Evolutionary conservation across 2,888 invertebrate species (phyloP).

Genomic region (Agrenia bidenticulata): DNA sequence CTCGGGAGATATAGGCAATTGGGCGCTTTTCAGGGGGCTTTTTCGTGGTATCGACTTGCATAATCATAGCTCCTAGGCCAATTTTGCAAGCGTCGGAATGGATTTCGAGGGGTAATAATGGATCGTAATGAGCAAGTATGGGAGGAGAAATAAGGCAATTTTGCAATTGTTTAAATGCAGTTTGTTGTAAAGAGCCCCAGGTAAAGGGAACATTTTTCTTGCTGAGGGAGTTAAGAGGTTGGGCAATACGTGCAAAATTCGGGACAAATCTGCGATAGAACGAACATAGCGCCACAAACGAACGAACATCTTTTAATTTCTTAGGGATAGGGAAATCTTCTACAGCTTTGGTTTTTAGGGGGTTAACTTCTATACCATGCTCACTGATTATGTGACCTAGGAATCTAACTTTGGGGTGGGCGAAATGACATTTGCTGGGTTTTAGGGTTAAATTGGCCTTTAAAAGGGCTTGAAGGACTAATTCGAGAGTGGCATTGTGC

Average conservation of each 20-base stretch:
- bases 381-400: conserved; percentile 54
- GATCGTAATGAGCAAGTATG: conserved; percentile 19
- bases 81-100: conserved; percentile 19
- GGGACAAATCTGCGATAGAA: conserved; percentile 45
- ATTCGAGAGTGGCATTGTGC: conserved; percentile 38
- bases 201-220: conserved; percentile 18
- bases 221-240: conserved; percentile 31
- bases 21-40: too few species aligned
- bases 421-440: conserved; percentile 54
- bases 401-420: conserved; percentile 50
- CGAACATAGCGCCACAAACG: conserved; percentile 35
- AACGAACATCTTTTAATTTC: conserved; percentile 23
- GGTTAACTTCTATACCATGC: conserved; percentile 30
- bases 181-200: conserved; percentile 26
- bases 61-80: conserved; percentile 13
- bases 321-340: conserved; percentile 30
- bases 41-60: conserved; percentile 5
- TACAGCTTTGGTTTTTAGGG: conserved; percentile 36
- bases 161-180: conserved; percentile 27
- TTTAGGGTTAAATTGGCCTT: conserved; percentile 51
- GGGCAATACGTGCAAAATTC: conserved; percentile 38
- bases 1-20: conserved; percentile 17
- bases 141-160: conserved; percentile 14
- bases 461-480: conserved; percentile 16
- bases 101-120: background rate